A percentile compares a stretch with the other conserved stretches of the same genome.
phyloP scores from a whole-genome alignment of 2,888 invertebrate species.

The Eupithecia subumbrata region DNA sequence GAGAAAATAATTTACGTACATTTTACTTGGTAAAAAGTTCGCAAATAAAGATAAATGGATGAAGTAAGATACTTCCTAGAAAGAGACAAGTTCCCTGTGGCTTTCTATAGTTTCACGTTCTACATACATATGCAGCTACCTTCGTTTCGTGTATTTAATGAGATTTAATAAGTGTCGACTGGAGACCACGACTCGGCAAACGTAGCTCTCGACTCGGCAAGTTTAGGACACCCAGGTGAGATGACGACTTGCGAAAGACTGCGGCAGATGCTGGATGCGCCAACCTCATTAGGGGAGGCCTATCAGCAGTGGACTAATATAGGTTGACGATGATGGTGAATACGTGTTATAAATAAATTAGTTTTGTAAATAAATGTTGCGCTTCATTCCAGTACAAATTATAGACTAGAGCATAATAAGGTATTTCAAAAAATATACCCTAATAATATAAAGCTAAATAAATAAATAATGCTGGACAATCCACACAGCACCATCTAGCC shows the following conservation, averaged over 20 bases:
- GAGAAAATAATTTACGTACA: neutral
- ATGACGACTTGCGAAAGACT: too few species aligned
- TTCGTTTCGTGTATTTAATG: neutral
- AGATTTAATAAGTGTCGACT: too few species aligned
- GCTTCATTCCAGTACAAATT: neutral
- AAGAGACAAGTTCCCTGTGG: neutral
- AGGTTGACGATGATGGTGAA: neutral
- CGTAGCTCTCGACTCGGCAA: too few species aligned
- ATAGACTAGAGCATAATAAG: neutral
- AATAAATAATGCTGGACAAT: too few species aligned
- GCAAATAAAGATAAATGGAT: neutral
- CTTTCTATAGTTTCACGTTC: neutral
- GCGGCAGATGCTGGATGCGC: too few species aligned
- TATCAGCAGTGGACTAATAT: too few species aligned
- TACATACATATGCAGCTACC: neutral
- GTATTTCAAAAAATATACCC: neutral
- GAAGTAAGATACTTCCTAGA: slow-evolving; percentile 1
- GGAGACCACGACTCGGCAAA: too few species aligned
- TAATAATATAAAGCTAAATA: too few species aligned
- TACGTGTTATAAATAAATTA: neutral
- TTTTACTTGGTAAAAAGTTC: neutral
- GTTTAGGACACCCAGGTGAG: too few species aligned
- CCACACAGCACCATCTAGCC: too few species aligned
- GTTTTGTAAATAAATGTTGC: neutral
- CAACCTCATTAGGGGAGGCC: too few species aligned